A percentile compares a stretch with the other conserved stretches of the same genome.
Conservation (phyloP, 2,113 vertebrate species). For the Lampris megalopsis region DNA sequence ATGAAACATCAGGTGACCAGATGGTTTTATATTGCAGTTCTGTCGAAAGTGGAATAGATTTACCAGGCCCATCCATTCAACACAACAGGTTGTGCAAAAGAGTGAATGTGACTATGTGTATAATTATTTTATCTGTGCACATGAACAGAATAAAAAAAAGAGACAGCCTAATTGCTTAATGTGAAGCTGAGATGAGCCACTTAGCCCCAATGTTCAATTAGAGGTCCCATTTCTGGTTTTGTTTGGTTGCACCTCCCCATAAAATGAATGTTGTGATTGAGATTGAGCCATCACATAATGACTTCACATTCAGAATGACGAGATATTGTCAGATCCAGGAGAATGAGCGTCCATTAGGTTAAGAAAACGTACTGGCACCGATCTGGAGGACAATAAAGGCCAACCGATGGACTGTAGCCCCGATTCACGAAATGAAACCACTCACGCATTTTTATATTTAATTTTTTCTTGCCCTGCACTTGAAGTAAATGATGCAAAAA, state of each 20-base stretch:
- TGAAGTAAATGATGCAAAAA: conserved; percentile 61
- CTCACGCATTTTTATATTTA: conserved; percentile 15
- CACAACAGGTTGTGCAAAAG: background rate
- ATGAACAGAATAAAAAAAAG: conserved; percentile 21
- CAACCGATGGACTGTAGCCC: conserved; percentile 32
- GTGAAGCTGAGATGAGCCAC: conserved; percentile 4
- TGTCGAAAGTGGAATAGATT: no score
- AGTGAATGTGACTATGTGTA: background rate
- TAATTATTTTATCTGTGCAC: conserved; percentile 5
- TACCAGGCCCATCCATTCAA: no score
- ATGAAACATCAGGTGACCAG: no score
- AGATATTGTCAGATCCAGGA: conserved; percentile 52
- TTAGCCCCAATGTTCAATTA: background rate
- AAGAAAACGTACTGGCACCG: conserved; percentile 53
- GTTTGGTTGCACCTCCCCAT: conserved; percentile 43
- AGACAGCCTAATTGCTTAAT: conserved; percentile 27
- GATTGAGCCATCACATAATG: conserved; percentile 63
- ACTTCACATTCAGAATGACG: conserved; percentile 52
- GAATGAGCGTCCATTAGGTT: conserved; percentile 64
- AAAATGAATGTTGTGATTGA: conserved; percentile 67
- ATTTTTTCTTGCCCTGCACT: conserved; percentile 35
- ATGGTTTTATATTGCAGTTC: no score
- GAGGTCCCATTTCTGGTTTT: conserved; percentile 34
- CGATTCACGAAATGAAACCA: conserved; percentile 49
- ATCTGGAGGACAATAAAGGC: conserved; percentile 46